A percentile compares a stretch with the other conserved stretches of the same genome.
Evolutionary conservation across 2,888 invertebrate species (phyloP).

Genomic region (Luperina testacea): DNA sequence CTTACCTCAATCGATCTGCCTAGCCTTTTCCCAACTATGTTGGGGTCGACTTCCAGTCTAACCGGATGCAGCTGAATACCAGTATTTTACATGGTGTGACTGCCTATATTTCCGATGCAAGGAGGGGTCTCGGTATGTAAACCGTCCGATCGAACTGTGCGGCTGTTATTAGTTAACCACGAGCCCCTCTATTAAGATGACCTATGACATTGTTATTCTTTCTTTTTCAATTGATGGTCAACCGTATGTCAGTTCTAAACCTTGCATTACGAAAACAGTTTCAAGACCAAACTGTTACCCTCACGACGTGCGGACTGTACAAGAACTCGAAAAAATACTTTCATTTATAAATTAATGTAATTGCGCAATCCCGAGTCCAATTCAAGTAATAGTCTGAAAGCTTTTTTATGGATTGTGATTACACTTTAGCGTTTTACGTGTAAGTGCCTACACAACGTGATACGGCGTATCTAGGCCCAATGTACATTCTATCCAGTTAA

Average conservation of each 20-base stretch:
- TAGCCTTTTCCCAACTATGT: too few species aligned
- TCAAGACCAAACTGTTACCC: not conserved
- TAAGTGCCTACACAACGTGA: slow-evolving; percentile 31
- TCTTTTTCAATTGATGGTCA: not conserved
- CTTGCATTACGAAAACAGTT: not conserved
- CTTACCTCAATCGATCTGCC: too few species aligned
- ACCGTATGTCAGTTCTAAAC: too few species aligned
- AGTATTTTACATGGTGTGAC: too few species aligned
- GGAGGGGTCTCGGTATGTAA: too few species aligned
- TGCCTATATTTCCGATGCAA: too few species aligned
- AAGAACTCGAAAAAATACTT: not conserved
- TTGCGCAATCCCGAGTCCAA: slow-evolving; percentile 21
- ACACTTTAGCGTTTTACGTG: slow-evolving; percentile 29
- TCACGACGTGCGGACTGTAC: too few species aligned
- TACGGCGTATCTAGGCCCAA: slow-evolving; percentile 6
- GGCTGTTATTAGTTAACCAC: too few species aligned
- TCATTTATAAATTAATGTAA: slow-evolving; percentile 31
- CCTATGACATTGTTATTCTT: not conserved
- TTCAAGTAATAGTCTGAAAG: slow-evolving; percentile 46
- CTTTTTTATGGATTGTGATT: slow-evolving; percentile 46
- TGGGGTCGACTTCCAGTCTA: too few species aligned
- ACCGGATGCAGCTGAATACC: too few species aligned
- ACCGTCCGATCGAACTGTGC: too few species aligned
- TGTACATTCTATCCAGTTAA: slow-evolving; percentile 38
- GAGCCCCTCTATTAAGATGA: not conserved